A percentile compares a stretch with the other conserved stretches of the same genome.
phyloP scores from a whole-genome alignment of 2,797 vertebrate genomes.

The Sphenopsis melanotis region DNA sequence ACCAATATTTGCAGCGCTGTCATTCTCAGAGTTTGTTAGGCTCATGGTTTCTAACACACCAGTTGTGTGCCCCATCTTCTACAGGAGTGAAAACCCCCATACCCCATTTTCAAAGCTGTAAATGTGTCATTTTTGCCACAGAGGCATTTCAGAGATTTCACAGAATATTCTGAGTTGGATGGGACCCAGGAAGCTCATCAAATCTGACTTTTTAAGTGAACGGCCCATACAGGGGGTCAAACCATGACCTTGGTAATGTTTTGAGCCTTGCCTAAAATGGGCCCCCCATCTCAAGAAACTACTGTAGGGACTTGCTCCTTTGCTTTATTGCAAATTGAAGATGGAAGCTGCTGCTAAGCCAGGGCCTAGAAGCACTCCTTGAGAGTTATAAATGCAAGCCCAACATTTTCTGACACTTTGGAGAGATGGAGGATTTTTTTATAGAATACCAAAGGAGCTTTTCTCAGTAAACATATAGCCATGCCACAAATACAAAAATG shows the following conservation, averaged over 20 bases:
- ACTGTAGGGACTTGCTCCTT: not conserved
- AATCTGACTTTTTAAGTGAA: not conserved
- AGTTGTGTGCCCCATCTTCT: not conserved
- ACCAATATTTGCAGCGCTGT: not conserved
- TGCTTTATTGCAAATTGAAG: not conserved
- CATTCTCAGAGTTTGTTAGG: not conserved
- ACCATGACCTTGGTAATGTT: not conserved
- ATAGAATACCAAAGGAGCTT: not conserved
- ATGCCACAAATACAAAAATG: not conserved
- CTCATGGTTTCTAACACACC: not conserved
- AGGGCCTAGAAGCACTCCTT: not conserved
- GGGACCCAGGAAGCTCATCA: not conserved
- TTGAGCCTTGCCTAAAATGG: not conserved
- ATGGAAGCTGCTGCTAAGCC: not conserved
- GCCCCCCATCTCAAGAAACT: not conserved
- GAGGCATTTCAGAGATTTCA: not conserved
- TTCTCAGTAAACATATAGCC: not conserved
- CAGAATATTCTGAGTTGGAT: not conserved
- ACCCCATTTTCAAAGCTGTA: not conserved
- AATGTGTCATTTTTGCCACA: not conserved
- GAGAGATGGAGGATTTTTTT: not conserved
- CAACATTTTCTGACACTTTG: not conserved
- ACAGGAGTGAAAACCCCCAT: not conserved
- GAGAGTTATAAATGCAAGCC: not conserved
- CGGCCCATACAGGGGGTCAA: not conserved